Conservation (phyloP, 2,888 invertebrate species). For the Pandemis corylana region DNA sequence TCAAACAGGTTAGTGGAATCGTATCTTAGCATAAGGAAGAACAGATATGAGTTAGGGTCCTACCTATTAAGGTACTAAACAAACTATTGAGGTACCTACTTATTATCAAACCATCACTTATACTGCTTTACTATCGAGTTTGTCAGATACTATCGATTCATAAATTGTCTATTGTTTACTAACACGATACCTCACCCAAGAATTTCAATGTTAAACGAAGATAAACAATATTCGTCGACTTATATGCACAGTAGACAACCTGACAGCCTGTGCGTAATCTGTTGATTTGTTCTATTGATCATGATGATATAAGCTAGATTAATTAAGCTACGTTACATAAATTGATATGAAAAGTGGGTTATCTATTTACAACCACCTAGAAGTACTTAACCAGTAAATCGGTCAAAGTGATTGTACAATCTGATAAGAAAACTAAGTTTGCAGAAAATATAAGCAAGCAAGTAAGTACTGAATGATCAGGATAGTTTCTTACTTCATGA, state of each 20-base stretch:
- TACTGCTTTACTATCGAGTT: slow-evolving; percentile 3
- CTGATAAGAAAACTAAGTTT: background rate
- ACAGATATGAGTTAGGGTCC: background rate
- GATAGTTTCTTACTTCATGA: background rate
- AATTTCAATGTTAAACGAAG: slow-evolving; percentile 16
- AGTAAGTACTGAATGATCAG: background rate
- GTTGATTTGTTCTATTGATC: background rate
- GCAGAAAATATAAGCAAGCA: background rate
- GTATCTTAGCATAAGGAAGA: background rate
- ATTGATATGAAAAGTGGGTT: slow-evolving; percentile 12
- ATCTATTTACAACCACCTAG: slow-evolving; percentile 14
- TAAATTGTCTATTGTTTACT: slow-evolving; percentile 25
- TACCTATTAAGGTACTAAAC: background rate
- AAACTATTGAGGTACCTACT: background rate
- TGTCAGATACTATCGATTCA: slow-evolving; percentile 4
- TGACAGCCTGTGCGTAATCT: background rate
- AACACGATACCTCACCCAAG: slow-evolving; percentile 16
- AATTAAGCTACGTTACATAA: background rate
- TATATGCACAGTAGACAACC: background rate
- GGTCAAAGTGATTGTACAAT: slow-evolving; percentile 2
- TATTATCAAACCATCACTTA: background rate
- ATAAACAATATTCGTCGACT: background rate
- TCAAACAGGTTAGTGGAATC: background rate
- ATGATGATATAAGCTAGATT: background rate
- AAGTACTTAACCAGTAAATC: background rate